Evolutionary conservation across 2,888 invertebrate species (phyloP).

Genomic region (Pandemis heparana): DNA sequence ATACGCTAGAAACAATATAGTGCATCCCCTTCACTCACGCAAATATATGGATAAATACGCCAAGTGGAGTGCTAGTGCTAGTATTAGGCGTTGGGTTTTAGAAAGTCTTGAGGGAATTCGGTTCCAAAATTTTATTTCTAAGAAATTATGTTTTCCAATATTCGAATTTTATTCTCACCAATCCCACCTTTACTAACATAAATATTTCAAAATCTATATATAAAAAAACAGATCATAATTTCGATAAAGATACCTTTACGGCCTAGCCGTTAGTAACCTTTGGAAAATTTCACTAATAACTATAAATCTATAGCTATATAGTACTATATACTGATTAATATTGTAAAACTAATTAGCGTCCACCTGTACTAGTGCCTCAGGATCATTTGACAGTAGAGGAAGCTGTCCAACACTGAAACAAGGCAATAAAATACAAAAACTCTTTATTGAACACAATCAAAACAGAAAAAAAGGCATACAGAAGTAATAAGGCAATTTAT

Average conservation of each 20-base stretch:
- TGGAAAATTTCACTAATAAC: conserved; percentile 35
- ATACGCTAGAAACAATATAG: no score
- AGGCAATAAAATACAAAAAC: conserved; percentile 5
- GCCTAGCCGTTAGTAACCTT: conserved; percentile 25
- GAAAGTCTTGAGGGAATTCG: neutral
- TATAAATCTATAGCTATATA: conserved; percentile 32
- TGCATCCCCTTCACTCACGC: no score
- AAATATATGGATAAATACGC: no score
- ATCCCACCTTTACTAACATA: neutral
- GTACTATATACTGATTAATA: conserved; percentile 35
- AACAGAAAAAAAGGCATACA: no score
- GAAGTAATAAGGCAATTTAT: no score
- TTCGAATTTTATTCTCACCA: neutral
- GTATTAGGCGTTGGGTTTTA: no score
- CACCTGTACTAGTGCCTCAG: conserved; percentile 70
- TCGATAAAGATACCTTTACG: conserved; percentile 13
- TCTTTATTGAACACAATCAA: no score
- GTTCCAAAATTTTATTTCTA: neutral
- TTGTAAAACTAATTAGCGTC: conserved; percentile 35
- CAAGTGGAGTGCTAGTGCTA: no score
- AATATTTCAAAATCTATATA: neutral
- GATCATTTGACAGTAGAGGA: conserved; percentile 81
- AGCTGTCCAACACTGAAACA: conserved; percentile 80
- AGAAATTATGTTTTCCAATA: neutral
- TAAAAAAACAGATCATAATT: conserved; percentile 23